Conservation (phyloP, 1,140 invertebrate genomes). For the Leguminivora glycinivorella region DNA sequence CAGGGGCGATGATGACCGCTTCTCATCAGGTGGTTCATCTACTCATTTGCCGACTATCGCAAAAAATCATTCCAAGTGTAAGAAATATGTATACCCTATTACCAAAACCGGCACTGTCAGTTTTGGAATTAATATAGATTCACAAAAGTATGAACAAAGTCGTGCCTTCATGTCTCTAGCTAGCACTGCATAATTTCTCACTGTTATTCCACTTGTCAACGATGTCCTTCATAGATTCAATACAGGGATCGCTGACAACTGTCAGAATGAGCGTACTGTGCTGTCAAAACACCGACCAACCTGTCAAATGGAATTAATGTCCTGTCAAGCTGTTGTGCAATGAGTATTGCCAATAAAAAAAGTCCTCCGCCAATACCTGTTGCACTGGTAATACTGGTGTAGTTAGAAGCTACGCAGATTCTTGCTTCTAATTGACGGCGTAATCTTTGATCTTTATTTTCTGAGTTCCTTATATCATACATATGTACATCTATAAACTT, state of each 20-base stretch:
- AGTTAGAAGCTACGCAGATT: neutral
- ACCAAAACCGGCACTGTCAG: too few species aligned
- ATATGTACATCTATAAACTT: too few species aligned
- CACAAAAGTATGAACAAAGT: too few species aligned
- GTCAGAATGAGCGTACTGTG: neutral
- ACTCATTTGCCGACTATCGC: too few species aligned
- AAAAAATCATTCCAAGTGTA: too few species aligned
- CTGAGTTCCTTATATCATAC: too few species aligned
- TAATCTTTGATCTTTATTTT: neutral
- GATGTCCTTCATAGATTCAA: neutral
- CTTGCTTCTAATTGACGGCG: neutral
- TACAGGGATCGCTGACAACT: neutral
- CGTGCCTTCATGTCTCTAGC: too few species aligned
- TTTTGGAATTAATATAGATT: too few species aligned
- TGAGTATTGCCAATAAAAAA: neutral
- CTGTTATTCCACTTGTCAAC: neutral
- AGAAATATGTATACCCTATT: too few species aligned
- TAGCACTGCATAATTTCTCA: neutral
- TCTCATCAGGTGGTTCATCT: too few species aligned
- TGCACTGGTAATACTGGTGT: neutral
- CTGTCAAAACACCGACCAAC: conserved; percentile 4
- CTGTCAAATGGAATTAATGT: conserved; percentile 9
- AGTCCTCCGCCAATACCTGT: neutral
- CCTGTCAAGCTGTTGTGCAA: neutral
- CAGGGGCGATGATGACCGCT: too few species aligned